Evolutionary conservation across 2,888 invertebrate species (phyloP), one percentile per base, ranked within the genome.

Genomic region (Euproctis similis): DNA sequence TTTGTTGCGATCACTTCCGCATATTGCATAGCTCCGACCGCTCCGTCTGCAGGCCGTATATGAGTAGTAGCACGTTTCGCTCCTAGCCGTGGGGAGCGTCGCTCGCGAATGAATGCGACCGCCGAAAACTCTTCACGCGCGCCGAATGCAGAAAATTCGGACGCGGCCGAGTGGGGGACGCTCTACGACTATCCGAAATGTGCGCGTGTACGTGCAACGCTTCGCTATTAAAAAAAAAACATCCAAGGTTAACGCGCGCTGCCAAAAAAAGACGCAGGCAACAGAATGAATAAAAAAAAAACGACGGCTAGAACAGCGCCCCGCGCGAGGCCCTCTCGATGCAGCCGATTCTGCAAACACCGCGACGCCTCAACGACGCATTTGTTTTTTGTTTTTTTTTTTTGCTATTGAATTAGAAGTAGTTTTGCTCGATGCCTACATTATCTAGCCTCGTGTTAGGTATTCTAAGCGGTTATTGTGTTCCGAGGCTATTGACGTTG

Each of bases 221-320:
- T 77, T 75, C 70, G 74, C 76, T 80, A 78, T 80, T 80, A 76
- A 76, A 76, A 84, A 82, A 74, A n/a, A n/a, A n/a, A n/a, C n/a
- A n/a, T 72, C 75, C 84, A 84, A 84, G 84, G 82, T 81, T 81
- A 82, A 73, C 74, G 70, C 77, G 77, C 80, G 81, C 65, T 81
- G 82, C 82, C 84, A 80, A 84, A 84, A 84, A 82, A 84, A 84
- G 84, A 82, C 82, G 76, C 78, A 78, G 78, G 75, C 82, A 74
- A n/a, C n/a, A n/a, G n/a, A n/a, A n/a, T n/a, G n/a, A n/a, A n/a
- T n/a, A n/a, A 77, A 78, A 80, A 77, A 72, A 80, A 77, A 76
- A 80, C 74, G 77, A 77, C 68, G 73, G 76, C 74, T 73, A 77
- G 76, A 75, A 69, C 65, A 66, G 72, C 66, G 70, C 80, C 10